Conservation (phyloP, 1,140 invertebrate species). For the Danaus melanippus region DNA sequence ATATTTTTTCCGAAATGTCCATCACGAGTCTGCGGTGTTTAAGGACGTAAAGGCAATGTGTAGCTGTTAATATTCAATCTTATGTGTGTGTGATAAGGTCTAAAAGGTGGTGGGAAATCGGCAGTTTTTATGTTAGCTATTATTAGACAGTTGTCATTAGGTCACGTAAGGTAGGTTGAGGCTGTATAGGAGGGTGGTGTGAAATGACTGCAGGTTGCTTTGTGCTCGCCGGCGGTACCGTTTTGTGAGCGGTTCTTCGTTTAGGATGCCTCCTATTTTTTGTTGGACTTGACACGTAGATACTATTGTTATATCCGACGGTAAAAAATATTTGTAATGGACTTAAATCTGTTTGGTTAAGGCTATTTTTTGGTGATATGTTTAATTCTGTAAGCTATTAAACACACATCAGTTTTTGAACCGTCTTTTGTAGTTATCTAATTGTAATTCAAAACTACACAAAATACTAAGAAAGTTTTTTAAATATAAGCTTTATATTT, state of each 20-base stretch:
- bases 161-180: conserved; percentile 46
- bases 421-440: too few species aligned
- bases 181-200: conserved; percentile 52
- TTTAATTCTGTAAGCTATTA: not conserved
- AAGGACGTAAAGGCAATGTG: conserved; percentile 6
- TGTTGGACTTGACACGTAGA: conserved; percentile 67
- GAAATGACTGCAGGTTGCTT: conserved; percentile 38
- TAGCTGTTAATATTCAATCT: conserved; percentile 13
- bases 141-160: conserved; percentile 50
- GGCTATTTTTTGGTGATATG: conserved; percentile 5
- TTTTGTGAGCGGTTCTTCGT: conserved; percentile 58
- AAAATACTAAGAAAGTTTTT: too few species aligned
- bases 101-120: conserved; percentile 14
- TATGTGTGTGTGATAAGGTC: conserved; percentile 19
- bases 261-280: conserved; percentile 62
- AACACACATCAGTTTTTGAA: too few species aligned
- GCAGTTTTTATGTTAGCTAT: conserved; percentile 23
- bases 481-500: too few species aligned
- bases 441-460: too few species aligned
- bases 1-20: conserved; percentile 41
- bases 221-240: conserved; percentile 43
- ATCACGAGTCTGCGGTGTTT: conserved; percentile 20
- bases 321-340: conserved; percentile 28
- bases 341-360: conserved; percentile 31
- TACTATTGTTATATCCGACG: conserved; percentile 58